Conservation (phyloP, 2,888 invertebrate genomes). For the Drosophila borealis region DNA sequence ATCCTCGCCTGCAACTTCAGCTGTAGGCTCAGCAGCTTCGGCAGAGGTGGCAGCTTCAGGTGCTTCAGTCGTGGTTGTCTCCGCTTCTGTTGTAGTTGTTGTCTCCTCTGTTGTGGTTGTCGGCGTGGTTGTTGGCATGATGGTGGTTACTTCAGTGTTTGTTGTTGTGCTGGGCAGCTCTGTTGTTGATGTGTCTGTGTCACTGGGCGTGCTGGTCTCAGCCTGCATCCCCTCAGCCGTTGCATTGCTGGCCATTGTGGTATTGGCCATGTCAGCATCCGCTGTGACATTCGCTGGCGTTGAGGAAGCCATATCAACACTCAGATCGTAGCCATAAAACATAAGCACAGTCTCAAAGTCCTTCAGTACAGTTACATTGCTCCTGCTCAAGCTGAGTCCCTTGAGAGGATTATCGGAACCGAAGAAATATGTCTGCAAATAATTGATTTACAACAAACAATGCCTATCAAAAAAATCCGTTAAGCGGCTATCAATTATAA, state of each 20-base stretch:
- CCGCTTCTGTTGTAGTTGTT: slow-evolving; percentile 47
- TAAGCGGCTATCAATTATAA: slow-evolving; percentile 49
- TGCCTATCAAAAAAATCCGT: not conserved
- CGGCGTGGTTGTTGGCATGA: slow-evolving; percentile 54
- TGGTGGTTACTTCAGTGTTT: slow-evolving; percentile 32
- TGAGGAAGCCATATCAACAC: slow-evolving; percentile 83
- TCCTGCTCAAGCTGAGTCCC: slow-evolving; percentile 91
- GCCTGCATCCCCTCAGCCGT: slow-evolving; percentile 43
- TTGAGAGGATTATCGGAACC: slow-evolving; percentile 93
- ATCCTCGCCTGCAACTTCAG: slow-evolving; percentile 52
- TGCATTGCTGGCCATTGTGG: slow-evolving; percentile 44
- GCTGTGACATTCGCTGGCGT: slow-evolving; percentile 55
- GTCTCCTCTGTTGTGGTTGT: slow-evolving; percentile 63
- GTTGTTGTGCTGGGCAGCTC: slow-evolving; percentile 35
- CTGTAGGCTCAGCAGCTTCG: slow-evolving; percentile 57
- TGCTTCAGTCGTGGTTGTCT: slow-evolving; percentile 46
- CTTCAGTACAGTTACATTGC: slow-evolving; percentile 90
- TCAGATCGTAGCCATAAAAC: slow-evolving; percentile 93
- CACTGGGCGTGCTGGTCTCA: slow-evolving; percentile 49
- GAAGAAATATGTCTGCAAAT: slow-evolving; percentile 91
- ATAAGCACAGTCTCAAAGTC: slow-evolving; percentile 90
- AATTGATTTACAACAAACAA: not conserved
- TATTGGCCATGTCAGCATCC: slow-evolving; percentile 25
- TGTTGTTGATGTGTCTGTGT: slow-evolving; percentile 41
- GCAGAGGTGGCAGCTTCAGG: slow-evolving; percentile 52